Evolutionary conservation across 2,797 vertebrate genomes (phyloP).

Genomic region (Chrysocyon brachyurus): DNA sequence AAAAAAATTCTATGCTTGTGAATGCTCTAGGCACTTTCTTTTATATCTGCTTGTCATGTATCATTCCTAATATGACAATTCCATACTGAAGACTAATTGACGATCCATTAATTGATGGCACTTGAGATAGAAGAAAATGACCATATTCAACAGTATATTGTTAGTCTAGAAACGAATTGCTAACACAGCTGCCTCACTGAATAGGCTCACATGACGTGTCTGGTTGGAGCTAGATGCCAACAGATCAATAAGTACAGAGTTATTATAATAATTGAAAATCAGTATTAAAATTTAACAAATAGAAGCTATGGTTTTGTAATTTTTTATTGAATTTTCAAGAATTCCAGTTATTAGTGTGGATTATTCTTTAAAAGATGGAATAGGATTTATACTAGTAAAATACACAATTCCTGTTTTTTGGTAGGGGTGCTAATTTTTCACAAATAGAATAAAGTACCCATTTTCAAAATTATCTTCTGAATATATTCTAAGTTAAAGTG

Average conservation of each 20-base stretch:
- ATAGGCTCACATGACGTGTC: conserved; percentile 34
- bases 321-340: conserved; percentile 78
- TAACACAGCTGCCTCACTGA: conserved; percentile 45
- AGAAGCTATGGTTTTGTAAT: conserved; percentile 74
- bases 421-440: conserved; percentile 45
- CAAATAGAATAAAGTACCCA: conserved; percentile 20
- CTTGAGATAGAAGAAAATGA: conserved; percentile 70
- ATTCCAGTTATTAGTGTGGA: conserved; percentile 63
- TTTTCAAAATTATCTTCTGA: conserved; percentile 47
- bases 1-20: conserved; percentile 55
- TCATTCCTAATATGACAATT: conserved; percentile 62
- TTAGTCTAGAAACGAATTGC: conserved; percentile 54
- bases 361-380: conserved; percentile 38
- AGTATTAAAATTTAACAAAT: conserved; percentile 80
- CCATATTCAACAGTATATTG: conserved; percentile 64
- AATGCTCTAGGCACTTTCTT: conserved; percentile 23
- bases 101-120: conserved; percentile 56
- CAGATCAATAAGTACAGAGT: conserved; percentile 42
- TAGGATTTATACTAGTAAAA: conserved; percentile 38
- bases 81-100: conserved; percentile 52
- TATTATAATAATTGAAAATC: conserved; percentile 78
- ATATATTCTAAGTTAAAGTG: background rate
- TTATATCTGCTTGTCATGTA: conserved; percentile 63
- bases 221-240: conserved; percentile 53
- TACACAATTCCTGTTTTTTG: background rate